Evolutionary conservation across 2,113 vertebrate genomes (phyloP).

Genomic region (Columbina picui): DNA sequence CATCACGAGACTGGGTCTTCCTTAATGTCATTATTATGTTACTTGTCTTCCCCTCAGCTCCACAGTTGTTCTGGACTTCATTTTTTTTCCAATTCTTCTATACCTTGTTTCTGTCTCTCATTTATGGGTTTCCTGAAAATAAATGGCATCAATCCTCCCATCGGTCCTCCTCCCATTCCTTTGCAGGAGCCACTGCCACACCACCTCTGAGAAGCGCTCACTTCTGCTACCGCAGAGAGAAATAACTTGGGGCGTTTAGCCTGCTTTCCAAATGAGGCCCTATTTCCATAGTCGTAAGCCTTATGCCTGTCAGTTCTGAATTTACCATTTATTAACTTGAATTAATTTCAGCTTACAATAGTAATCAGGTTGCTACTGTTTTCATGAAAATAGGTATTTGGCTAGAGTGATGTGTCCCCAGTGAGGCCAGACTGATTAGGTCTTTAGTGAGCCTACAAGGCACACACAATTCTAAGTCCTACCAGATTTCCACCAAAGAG

Average conservation of each 20-base stretch:
- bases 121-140: not conserved
- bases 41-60: too few species aligned
- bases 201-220: not conserved
- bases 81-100: not conserved
- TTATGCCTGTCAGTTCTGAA: not conserved
- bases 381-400: not conserved
- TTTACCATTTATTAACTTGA: not conserved
- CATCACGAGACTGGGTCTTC: not conserved
- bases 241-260: too few species aligned
- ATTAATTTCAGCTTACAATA: not conserved
- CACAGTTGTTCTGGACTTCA: too few species aligned
- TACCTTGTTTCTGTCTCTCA: not conserved
- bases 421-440: not conserved
- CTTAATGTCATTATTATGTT: not conserved
- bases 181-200: not conserved
- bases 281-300: not conserved
- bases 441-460: not conserved
- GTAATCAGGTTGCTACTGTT: not conserved
- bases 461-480: not conserved
- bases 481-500: not conserved
- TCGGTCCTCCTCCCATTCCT: not conserved
- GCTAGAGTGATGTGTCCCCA: not conserved
- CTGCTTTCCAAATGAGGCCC: not conserved
- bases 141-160: too few species aligned
- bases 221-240: not conserved